Evolutionary conservation across 2,113 vertebrate species (phyloP).

Genomic region (Trichechus manatus): DNA sequence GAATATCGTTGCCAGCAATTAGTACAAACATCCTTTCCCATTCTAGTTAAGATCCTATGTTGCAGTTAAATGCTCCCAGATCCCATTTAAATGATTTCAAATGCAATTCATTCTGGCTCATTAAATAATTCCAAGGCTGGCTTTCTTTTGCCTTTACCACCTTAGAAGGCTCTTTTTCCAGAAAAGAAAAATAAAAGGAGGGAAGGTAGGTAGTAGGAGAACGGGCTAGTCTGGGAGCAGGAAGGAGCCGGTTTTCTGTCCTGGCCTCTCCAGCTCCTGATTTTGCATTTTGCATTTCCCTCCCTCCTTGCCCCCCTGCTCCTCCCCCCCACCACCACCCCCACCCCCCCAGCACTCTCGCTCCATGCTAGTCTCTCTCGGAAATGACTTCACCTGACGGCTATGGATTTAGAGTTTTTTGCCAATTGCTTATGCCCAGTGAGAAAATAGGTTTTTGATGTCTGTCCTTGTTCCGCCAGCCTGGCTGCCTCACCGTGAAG

Average conservation of each 20-base stretch:
- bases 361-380: constrained; percentile 64
- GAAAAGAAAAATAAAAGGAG: constrained; percentile 54
- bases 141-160: constrained; percentile 83
- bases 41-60: constrained; percentile 90
- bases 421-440: constrained; percentile 77
- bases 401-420: constrained; percentile 77
- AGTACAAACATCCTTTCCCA: constrained; percentile 89
- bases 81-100: constrained; percentile 91
- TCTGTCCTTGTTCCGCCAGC: constrained; percentile 71
- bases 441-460: constrained; percentile 78
- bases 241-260: not conserved
- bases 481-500: not conserved
- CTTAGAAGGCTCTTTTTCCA: constrained; percentile 86
- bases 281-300: not conserved
- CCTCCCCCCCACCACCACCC: not conserved
- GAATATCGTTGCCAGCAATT: constrained; percentile 90
- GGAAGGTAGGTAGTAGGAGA: not conserved
- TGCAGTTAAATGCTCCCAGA: constrained; percentile 91
- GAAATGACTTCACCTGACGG: constrained; percentile 77
- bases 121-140: constrained; percentile 90
- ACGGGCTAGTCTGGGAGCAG: not conserved
- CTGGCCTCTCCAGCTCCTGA: not conserved
- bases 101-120: constrained; percentile 91
- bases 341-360: constrained; percentile 26
- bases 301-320: not conserved